Base-by-base conservation (phyloP, 92 coral and sea anemone species). In the Virgularia gustaviana region DNA sequence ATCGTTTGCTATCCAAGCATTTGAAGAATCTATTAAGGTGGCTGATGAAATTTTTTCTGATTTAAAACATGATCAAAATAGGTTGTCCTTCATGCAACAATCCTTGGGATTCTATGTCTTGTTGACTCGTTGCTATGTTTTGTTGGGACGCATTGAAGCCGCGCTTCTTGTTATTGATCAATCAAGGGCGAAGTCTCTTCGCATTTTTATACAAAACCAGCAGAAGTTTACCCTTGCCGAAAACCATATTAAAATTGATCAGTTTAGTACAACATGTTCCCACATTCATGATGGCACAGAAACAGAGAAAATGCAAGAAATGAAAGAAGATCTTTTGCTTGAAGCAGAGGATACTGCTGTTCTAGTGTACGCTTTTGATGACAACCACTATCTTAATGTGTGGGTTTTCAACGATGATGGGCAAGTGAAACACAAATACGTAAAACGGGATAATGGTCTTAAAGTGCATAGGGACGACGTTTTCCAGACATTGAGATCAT, bases 41-140 rank as follows among this genome's bases (percentile, higher is more conserved):
- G 3, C 20, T 47, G 55, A 47, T 47, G 22, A 47, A 20, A 54
- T 13, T 29, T 35, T 32, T 10, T 39, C 36, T 18, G 54, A 55
- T n/a, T n/a, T n/a, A n/a, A n/a, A n/a, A n/a, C n/a, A n/a, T 41
- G 45, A 63, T 25, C 65, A 78, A 39, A 38, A 66, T 22, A 55
- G 42, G n/a, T 30, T 65, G 27, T 65, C 78, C 30, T 7, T 78
- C 1, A 16, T 11, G n/a, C 22, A 68, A 30, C 57, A 78, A 47
- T 47, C 15, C 55, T 47, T 47, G 3, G 4, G 3, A 47, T 3
- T 19, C 6, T 15, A 47, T 15, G 55, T 47, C 20, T 15, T 3
- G 6, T 47, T 56, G 20, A 68, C 55, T 57, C 25, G 43, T 61
- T 65, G 56, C 57, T 78, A 5, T 42, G 27, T 35, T 1, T 78